A percentile compares a stretch with the other conserved stretches of the same genome.
Evolutionary conservation across 64 coral and sea anemone genomes (phyloP).

Genomic region (Montipora capricornis): DNA sequence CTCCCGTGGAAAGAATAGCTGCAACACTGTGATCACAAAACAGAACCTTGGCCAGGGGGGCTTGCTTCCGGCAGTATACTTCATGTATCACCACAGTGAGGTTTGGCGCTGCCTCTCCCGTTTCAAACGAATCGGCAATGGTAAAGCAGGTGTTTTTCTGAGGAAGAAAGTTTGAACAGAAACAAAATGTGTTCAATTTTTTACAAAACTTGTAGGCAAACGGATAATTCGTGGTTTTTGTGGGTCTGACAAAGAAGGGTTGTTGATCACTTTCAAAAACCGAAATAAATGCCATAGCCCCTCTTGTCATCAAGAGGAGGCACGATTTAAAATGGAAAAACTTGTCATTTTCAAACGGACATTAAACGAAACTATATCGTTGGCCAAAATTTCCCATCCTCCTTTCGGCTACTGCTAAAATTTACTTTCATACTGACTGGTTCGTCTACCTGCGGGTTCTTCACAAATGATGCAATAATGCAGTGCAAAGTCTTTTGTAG

Average conservation of each 20-base stretch:
- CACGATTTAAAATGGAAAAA: no score
- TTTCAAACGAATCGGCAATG: background rate
- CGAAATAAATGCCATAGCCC: no score
- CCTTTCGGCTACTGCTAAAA: no score
- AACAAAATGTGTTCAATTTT: background rate
- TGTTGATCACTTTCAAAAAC: no score
- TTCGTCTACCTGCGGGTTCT: background rate
- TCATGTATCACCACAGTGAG: conserved; percentile 6
- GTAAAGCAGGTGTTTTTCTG: conserved; percentile 1
- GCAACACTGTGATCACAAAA: conserved; percentile 31
- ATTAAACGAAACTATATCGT: no score
- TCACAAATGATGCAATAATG: conserved; percentile 2
- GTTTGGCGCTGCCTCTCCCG: background rate
- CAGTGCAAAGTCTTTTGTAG: conserved; percentile 29
- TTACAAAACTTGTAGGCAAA: no score
- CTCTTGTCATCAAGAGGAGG: no score
- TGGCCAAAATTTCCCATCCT: no score
- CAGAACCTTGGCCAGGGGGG: conserved; percentile 17
- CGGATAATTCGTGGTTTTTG: no score
- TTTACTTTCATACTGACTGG: background rate
- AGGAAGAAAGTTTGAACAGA: background rate
- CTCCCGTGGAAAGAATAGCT: background rate
- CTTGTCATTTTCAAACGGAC: no score
- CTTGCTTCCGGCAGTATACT: conserved; percentile 6
- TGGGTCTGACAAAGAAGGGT: no score